Conservation (phyloP, 2,113 vertebrate species). For the Neogobius melanostomus region DNA sequence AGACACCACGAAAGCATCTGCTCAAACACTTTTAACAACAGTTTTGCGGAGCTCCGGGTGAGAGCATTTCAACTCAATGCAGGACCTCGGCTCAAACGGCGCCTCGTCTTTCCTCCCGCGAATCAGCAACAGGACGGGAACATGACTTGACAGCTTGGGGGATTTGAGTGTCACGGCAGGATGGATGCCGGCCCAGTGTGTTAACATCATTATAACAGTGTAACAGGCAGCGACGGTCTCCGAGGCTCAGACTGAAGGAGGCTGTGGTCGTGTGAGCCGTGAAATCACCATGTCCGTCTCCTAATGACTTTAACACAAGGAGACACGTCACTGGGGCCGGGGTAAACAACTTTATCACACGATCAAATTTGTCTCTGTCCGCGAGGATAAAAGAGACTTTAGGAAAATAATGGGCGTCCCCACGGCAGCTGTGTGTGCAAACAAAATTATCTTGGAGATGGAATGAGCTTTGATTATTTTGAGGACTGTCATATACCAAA, state of each 20-base stretch:
- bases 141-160: slow-evolving; percentile 15
- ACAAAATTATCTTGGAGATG: neutral
- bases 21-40: neutral
- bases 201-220: neutral
- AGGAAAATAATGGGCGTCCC: neutral
- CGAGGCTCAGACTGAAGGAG: slow-evolving; percentile 7
- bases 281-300: neutral
- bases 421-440: neutral
- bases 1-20: neutral
- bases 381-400: neutral
- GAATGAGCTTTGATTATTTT: neutral
- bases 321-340: neutral
- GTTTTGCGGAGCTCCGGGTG: neutral
- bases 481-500: too few species aligned
- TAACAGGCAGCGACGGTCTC: slow-evolving; percentile 6
- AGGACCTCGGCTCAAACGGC: slow-evolving; percentile 20
- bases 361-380: neutral
- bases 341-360: neutral
- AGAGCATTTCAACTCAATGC: neutral
- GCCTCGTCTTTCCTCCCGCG: neutral
- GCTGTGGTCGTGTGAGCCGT: neutral
- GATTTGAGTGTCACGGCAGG: neutral
- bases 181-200: neutral
- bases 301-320: slow-evolving; percentile 7
- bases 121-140: neutral